Evolutionary conservation across 2,797 vertebrate genomes (phyloP).

Genomic region (Lophius americanus): DNA sequence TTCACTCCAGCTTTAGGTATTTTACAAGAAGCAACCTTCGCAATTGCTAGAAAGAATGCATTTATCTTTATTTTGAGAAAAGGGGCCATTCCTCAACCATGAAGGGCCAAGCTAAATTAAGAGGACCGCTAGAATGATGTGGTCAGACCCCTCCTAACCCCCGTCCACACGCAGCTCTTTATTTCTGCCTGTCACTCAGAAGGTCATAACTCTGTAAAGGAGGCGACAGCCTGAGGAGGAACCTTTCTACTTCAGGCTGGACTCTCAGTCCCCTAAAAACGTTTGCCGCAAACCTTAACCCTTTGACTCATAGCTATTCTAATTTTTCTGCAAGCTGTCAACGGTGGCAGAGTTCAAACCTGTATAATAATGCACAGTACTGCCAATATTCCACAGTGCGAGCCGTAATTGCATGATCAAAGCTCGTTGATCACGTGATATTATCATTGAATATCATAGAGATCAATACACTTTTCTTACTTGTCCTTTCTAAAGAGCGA

Average conservation of each 20-base stretch:
- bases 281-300: not conserved
- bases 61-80: constrained; percentile 50
- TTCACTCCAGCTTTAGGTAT: constrained; percentile 13
- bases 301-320: constrained; percentile 11
- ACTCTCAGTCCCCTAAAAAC: constrained; percentile 2
- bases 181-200: constrained; percentile 38
- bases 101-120: constrained; percentile 55
- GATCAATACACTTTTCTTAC: too few relatives aligned
- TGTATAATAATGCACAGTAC: not conserved
- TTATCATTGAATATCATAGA: too few relatives aligned
- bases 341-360: not conserved
- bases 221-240: not conserved
- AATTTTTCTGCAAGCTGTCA: constrained; percentile 1
- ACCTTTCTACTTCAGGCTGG: not conserved
- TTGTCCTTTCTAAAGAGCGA: too few relatives aligned
- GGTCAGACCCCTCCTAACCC: constrained; percentile 12
- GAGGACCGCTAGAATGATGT: constrained; percentile 17
- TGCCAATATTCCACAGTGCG: not conserved
- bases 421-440: not conserved
- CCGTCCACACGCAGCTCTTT: constrained; percentile 34
- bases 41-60: constrained; percentile 30
- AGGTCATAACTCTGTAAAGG: constrained; percentile 17
- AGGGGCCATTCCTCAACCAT: constrained; percentile 32
- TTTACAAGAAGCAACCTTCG: constrained; percentile 25
- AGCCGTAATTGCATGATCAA: not conserved